Base-by-base conservation (phyloP, 2,888 invertebrate genomes). In the Pollenia labialis region DNA sequence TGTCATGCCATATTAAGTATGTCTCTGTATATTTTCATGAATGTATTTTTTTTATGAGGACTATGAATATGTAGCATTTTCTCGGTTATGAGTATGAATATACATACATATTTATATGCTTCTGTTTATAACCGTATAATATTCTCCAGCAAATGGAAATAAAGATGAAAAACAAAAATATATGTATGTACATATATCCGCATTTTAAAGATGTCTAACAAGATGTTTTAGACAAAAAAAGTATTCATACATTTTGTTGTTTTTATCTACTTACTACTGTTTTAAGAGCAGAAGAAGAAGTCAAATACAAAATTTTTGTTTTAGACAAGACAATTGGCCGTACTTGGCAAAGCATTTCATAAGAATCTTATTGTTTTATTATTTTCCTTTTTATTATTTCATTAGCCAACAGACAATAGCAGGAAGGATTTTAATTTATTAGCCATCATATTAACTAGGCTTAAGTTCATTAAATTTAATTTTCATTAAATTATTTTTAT, bases 301-400 rank as follows among this genome's bases (percentile, higher is more conserved):
- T 7, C 58, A 56, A 60, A 12, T n/a, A 60, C 16, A 60, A 64
- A 46, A 64, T 10, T 40, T 14, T 14, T 16, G 44, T 10, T 77
- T 44, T 32, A 80, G 74, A 68, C 75, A 80, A 80, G 69, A 81
- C 85, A 81, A 76, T 81, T 81, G 84, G 40, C 69, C 76, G 50
- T 23, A 71, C 64, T 76, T 85, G 85, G 85, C 80, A 81, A 71
- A 16, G 76, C 16, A 64, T 77, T 77, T 83, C 69, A 54, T 62
- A 69, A 76, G 54, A 54, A 18, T 76, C 18, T 40, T 46, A 40
- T 62, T 68, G 64, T 68, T 60, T 62, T 48, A 23, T 18, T 14
- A 62, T 11, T 16, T 42, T 16, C 6, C n/a, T 18, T 23, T 1
- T 32, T 50, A 52, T 77, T 74, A 44, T 23, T 1, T 32, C 42